Percentiles rank a stretch among this genome's conserved stretches.
Evolutionary conservation across 2,888 invertebrate genomes (phyloP).

Genomic region (Stenolophus ochropezus): DNA sequence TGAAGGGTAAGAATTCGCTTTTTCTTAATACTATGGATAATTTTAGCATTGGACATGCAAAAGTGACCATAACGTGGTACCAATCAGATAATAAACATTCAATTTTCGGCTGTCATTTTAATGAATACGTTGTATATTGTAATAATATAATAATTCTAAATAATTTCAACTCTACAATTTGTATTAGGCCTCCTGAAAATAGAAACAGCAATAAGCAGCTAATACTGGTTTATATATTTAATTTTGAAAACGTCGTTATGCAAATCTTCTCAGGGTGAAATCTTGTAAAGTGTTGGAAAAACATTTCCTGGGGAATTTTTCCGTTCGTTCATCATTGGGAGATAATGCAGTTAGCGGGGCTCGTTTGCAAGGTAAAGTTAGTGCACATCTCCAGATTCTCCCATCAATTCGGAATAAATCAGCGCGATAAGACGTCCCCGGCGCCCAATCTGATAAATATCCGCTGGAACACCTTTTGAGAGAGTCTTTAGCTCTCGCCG

Average conservation of each 20-base stretch:
- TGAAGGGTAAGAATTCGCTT: too few species aligned
- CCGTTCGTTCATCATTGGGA: constrained; percentile 10
- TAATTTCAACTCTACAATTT: too few species aligned
- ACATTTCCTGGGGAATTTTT: background rate
- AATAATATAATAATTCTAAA: too few species aligned
- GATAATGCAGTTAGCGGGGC: constrained; percentile 9
- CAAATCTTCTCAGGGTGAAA: background rate
- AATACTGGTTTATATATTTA: background rate
- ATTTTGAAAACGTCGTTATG: background rate
- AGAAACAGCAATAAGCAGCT: background rate
- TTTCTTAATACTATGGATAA: too few species aligned
- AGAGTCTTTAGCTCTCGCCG: constrained; percentile 71
- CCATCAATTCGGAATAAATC: constrained; percentile 55
- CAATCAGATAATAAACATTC: too few species aligned
- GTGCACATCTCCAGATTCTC: constrained; percentile 33
- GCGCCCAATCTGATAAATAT: constrained; percentile 32
- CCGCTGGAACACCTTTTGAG: constrained; percentile 67
- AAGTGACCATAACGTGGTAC: too few species aligned
- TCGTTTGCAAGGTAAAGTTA: constrained; percentile 16
- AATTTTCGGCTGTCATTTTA: too few species aligned
- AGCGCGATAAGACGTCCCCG: constrained; percentile 18
- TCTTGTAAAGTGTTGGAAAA: background rate
- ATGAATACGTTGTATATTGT: too few species aligned
- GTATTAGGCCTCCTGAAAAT: too few species aligned
- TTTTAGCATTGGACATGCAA: too few species aligned